phyloP scores from a whole-genome alignment of 2,888 invertebrate species.

The Caradrina clavipalpis region DNA sequence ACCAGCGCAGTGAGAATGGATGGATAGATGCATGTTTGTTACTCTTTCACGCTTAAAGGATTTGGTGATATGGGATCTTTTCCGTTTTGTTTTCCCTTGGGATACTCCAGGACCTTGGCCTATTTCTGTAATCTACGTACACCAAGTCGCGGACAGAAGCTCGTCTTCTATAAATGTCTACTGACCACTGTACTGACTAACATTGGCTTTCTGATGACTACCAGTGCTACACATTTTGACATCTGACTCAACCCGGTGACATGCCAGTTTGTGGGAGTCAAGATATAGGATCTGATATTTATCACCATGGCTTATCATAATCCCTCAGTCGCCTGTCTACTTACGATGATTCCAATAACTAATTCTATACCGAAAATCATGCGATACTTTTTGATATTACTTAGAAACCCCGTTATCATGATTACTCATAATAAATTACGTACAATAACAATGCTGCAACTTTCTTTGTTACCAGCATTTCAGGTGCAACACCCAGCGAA shows the following conservation, averaged over 20 bases:
- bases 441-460: slow-evolving; percentile 28
- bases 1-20: background rate
- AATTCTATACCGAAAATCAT: background rate
- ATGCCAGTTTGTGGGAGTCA: background rate
- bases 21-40: no score
- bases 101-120: no score
- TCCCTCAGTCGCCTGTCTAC: background rate
- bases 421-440: slow-evolving; percentile 27
- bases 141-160: no score
- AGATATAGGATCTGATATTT: background rate
- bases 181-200: background rate
- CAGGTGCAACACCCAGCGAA: slow-evolving; percentile 57
- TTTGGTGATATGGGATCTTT: no score
- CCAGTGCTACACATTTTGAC: background rate
- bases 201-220: background rate
- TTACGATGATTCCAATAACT: slow-evolving; percentile 1
- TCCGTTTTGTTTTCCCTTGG: no score
- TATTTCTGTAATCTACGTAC: no score
- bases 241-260: background rate
- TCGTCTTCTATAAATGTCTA: background rate
- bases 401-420: slow-evolving; percentile 29
- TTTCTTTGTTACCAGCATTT: slow-evolving; percentile 54
- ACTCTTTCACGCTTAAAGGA: no score
- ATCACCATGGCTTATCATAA: slow-evolving; percentile 12
- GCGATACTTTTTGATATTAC: background rate